Evolutionary conservation across 2,888 invertebrate genomes (phyloP), one percentile per base, ranked within the genome.

Genomic region (Noctua pronuba): DNA sequence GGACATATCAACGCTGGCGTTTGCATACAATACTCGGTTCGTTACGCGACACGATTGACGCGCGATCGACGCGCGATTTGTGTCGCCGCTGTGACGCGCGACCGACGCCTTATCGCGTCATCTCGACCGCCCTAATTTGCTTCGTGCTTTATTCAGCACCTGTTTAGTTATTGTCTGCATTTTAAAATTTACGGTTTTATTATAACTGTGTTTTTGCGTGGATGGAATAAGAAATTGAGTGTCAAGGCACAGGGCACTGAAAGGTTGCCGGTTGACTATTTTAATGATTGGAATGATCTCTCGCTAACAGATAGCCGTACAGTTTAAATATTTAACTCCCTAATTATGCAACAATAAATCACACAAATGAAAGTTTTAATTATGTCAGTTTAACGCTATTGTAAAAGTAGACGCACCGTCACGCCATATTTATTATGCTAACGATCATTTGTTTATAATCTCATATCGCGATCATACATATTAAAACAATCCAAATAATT

Each of bases 21-120:
- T 95, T 95, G 95, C 95, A 96, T 96, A 96, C 96, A 96, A 96
- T 96, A 92, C 93, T 73, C 86, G 84, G 89, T 91, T 95, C 94
- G 95, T 95, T 94, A 94, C 90, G 89, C 88, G 85, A 73, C 83
- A 85, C 90, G 92, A 91, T 90, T 93, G 95, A 94, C 94, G 94
- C 90, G 91, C 92, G 93, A 93, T 92, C 90, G 92, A 92, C 93
- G 91, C 90, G 92, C 90, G 91, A 88, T 89, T 89, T 89, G 90
- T 88, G 92, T 90, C 89, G 88, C 85, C 83, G 49, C 82, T 72
- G 86, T 90, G 91, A 89, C 90, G 87, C 88, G 89, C 78, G 84
- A 74, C 80, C 86, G 84, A 76, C 87, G 80, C 84, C 77, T 87
- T 92, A 93, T 93, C 94, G 90, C 89, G 84, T 83, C 84, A 91